phyloP scores from a whole-genome alignment of 1,140 invertebrate species.

The Heliconius nattereri region DNA sequence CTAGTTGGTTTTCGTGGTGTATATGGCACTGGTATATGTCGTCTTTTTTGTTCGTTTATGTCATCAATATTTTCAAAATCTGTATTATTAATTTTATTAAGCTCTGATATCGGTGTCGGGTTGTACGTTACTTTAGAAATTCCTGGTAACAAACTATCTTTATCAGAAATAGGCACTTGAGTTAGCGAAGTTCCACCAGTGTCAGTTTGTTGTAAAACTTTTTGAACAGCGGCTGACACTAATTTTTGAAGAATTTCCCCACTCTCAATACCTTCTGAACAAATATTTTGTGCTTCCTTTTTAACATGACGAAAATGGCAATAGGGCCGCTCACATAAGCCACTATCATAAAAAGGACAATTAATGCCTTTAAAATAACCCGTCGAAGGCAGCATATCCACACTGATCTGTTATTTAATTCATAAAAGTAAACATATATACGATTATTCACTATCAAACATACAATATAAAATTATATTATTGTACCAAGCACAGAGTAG shows the following conservation, averaged over 20 bases:
- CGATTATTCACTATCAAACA: constrained; percentile 19
- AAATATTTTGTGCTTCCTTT: constrained; percentile 78
- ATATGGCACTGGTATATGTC: constrained; percentile 79
- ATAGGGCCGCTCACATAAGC: constrained; percentile 90
- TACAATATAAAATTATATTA: constrained; percentile 24
- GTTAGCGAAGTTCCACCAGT: constrained; percentile 39
- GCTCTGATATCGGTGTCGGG: constrained; percentile 79
- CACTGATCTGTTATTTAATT: constrained; percentile 30
- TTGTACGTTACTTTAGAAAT: constrained; percentile 72
- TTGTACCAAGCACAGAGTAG: constrained; percentile 23
- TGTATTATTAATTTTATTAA: constrained; percentile 70
- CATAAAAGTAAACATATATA: constrained; percentile 23
- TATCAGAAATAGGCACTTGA: constrained; percentile 33
- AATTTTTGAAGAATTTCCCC: constrained; percentile 76
- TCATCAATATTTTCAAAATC: constrained; percentile 62
- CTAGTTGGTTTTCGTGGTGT: constrained; percentile 75
- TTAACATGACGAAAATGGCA: constrained; percentile 93
- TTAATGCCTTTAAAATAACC: constrained; percentile 91
- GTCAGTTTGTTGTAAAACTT: constrained; percentile 73
- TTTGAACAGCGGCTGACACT: constrained; percentile 77
- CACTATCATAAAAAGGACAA: constrained; percentile 91
- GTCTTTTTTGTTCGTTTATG: constrained; percentile 59
- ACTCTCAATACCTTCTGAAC: constrained; percentile 69
- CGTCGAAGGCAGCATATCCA: constrained; percentile 90
- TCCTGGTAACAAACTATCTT: constrained; percentile 32